These are phyloP conservation scores for Pseudorhombus dupliciocellatus DNA, from an alignment of 2,113 vertebrate genomes.

Conservation along the genomic window DNA sequence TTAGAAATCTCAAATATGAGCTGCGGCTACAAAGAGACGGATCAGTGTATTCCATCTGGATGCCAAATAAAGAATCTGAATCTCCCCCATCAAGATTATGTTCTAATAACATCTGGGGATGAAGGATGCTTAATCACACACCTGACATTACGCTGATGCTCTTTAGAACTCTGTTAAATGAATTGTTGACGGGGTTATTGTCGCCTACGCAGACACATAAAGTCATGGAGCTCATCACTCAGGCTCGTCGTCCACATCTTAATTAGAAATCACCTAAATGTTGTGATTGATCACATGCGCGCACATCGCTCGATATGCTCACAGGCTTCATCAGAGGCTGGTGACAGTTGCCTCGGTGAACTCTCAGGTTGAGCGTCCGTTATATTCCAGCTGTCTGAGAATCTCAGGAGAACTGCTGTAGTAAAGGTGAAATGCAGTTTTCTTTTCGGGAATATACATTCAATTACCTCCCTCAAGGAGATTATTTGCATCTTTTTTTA, in stretches of 20 bases:
- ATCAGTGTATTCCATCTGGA: constrained; percentile 2
- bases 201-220: constrained; percentile 14
- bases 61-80: constrained; percentile 6
- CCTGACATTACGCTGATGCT: background rate
- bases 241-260: constrained; percentile 10
- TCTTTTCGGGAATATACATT: background rate
- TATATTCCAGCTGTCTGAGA: background rate
- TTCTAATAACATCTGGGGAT: constrained; percentile 10
- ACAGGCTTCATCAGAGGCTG: background rate
- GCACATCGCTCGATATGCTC: background rate
- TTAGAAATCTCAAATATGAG: background rate
- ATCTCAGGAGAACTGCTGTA: constrained; percentile 10
- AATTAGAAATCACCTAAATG: constrained; percentile 20
- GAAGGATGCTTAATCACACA: constrained; percentile 19
- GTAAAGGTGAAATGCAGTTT: constrained; percentile 13
- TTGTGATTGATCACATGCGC: constrained; percentile 19
- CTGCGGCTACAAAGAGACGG: background rate
- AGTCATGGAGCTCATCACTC: constrained; percentile 25
- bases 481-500: background rate
- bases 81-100: constrained; percentile 1
- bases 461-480: background rate
- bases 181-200: constrained; percentile 18
- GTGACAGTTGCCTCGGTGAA: background rate
- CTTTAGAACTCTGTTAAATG: background rate
- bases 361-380: background rate